phyloP scores from a whole-genome alignment of 2,888 invertebrate species.

The Mesorhabditis sp. region DNA sequence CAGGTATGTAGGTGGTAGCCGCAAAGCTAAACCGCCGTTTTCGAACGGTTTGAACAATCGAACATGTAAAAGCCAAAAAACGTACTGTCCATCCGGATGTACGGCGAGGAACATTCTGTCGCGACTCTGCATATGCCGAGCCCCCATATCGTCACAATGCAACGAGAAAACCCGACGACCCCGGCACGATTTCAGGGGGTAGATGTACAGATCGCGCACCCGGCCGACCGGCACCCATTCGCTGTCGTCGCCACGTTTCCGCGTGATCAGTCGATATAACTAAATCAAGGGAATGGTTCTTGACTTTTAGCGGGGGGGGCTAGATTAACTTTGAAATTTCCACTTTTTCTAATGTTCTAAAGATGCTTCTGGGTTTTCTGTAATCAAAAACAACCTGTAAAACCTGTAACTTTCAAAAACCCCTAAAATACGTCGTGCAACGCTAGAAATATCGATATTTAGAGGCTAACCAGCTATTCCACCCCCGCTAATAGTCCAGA shows the following conservation, averaged over 20 bases:
- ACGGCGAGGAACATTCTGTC: conserved; percentile 4
- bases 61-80: background rate
- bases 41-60: too few species aligned
- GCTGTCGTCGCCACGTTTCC: conserved; percentile 11
- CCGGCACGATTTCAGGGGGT: conserved; percentile 46
- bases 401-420: too few species aligned
- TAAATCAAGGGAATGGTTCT: background rate
- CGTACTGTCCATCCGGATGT: background rate
- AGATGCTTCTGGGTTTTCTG: background rate
- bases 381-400: too few species aligned
- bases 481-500: too few species aligned
- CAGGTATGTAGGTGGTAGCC: too few species aligned
- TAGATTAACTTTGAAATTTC: background rate
- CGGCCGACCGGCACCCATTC: conserved; percentile 38
- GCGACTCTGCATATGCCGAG: background rate
- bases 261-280: conserved; percentile 12
- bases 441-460: too few species aligned
- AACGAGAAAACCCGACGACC: conserved; percentile 13
- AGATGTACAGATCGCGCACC: conserved; percentile 33
- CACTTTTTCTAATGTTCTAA: background rate
- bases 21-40: too few species aligned
- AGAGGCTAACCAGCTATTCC: too few species aligned
- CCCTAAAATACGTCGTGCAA: too few species aligned
- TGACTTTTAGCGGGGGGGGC: too few species aligned
- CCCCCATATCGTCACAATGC: conserved; percentile 1